Conservation (phyloP, 2,888 invertebrate species). For the Amiota mariae region DNA sequence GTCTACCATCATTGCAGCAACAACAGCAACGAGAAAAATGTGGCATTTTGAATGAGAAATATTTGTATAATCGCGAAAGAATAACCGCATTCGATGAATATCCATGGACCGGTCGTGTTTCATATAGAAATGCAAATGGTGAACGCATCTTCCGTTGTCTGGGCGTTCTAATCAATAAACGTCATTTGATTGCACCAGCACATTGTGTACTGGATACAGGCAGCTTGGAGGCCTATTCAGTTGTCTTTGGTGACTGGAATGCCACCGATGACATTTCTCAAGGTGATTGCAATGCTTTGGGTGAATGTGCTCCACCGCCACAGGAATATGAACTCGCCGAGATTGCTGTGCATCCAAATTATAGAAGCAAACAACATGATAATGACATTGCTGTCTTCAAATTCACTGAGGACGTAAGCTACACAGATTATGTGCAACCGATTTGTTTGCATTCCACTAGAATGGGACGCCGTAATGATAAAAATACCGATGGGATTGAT, state of each 20-base stretch:
- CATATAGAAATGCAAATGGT: not conserved
- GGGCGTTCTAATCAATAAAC: constrained; percentile 32
- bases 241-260: constrained; percentile 38
- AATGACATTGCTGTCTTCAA: constrained; percentile 39
- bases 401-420: constrained; percentile 25
- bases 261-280: not conserved
- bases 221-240: not conserved
- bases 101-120: constrained; percentile 39
- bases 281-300: constrained; percentile 20
- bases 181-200: constrained; percentile 34
- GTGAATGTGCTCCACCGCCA: constrained; percentile 28
- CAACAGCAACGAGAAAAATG: constrained; percentile 5
- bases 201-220: constrained; percentile 22
- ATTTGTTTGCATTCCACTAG: constrained; percentile 34
- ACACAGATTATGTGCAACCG: constrained; percentile 33
- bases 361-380: not conserved
- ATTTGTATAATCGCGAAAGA: constrained; percentile 26
- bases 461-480: not conserved
- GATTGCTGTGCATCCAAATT: constrained; percentile 39
- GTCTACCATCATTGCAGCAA: too few relatives aligned
- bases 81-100: constrained; percentile 32
- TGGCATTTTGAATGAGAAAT: constrained; percentile 32
- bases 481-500: too few relatives aligned
- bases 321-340: constrained; percentile 30
- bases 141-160: constrained; percentile 8